These are phyloP conservation scores for Scaptomyza parva DNA, from an alignment of 2,888 invertebrate species.

Conservation along the genomic window DNA sequence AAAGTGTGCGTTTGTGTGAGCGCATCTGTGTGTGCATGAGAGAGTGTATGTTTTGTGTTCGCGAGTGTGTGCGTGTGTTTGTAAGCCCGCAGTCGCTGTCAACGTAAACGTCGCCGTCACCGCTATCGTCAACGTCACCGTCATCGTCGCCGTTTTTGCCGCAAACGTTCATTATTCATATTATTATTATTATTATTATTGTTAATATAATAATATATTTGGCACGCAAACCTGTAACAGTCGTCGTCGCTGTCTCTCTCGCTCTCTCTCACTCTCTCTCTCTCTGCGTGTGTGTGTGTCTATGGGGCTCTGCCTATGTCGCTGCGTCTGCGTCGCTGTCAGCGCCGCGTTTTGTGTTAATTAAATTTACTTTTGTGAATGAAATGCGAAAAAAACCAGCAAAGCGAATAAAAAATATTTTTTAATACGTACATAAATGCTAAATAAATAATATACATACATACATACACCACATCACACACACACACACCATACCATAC, in stretches of 20 bases:
- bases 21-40: slow-evolving; percentile 33
- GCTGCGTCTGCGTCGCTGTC: slow-evolving; percentile 31
- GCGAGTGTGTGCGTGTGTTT: slow-evolving; percentile 26
- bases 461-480: no score
- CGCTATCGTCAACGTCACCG: slow-evolving; percentile 19
- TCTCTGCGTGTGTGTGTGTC: slow-evolving; percentile 36
- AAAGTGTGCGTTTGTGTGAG: slow-evolving; percentile 53
- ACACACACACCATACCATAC: no score
- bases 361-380: slow-evolving; percentile 81
- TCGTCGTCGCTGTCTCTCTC: slow-evolving; percentile 37
- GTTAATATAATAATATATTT: slow-evolving; percentile 67
- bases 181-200: slow-evolving; percentile 70
- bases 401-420: slow-evolving; percentile 78
- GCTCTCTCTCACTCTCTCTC: slow-evolving; percentile 24
- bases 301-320: slow-evolving; percentile 16
- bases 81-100: slow-evolving; percentile 56
- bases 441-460: slow-evolving; percentile 65
- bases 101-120: slow-evolving; percentile 15
- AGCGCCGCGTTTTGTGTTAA: slow-evolving; percentile 74
- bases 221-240: slow-evolving; percentile 75
- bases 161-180: slow-evolving; percentile 65
- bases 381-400: slow-evolving; percentile 80
- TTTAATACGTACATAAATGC: slow-evolving; percentile 76
- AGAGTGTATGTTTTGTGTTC: slow-evolving; percentile 43
- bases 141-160: slow-evolving; percentile 24